Conservation (phyloP, 1,140 invertebrate genomes). For the Panulirus ornatus region DNA sequence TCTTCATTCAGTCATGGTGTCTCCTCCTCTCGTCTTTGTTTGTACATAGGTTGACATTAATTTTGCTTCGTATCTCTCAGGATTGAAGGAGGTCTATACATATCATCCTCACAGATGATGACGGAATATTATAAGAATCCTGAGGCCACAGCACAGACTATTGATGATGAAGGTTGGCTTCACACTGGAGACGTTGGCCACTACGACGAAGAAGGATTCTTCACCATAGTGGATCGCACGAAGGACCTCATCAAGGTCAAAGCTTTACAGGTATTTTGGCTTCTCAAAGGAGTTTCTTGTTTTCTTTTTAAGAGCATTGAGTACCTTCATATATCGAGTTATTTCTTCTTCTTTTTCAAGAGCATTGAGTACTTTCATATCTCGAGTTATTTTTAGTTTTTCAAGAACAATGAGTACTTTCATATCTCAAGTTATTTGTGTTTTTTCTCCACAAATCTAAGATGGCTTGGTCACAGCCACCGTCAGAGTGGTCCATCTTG, state of each 20-base stretch:
- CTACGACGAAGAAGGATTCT: slow-evolving; percentile 77
- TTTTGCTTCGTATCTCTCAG: neutral
- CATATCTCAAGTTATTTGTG: too few relatives aligned
- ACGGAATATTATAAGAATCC: slow-evolving; percentile 79
- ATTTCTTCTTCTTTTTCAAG: too few relatives aligned
- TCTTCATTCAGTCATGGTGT: too few relatives aligned
- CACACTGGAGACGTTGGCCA: slow-evolving; percentile 78
- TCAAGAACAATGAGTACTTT: too few relatives aligned
- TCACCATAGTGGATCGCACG: slow-evolving; percentile 79
- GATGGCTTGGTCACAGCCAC: too few relatives aligned
- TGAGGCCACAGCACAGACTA: slow-evolving; percentile 78
- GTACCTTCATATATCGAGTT: too few relatives aligned
- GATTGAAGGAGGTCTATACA: neutral
- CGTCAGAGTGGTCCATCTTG: too few relatives aligned
- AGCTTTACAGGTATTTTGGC: slow-evolving; percentile 72
- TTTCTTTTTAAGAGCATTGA: neutral
- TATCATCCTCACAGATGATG: slow-evolving; percentile 73
- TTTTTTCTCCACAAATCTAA: too few relatives aligned
- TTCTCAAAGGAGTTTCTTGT: neutral
- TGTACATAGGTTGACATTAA: neutral
- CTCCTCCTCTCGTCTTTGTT: neutral
- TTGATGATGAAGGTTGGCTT: slow-evolving; percentile 80
- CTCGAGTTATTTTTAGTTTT: neutral
- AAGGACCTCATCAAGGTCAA: slow-evolving; percentile 78
- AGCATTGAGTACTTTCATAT: too few relatives aligned